Evolutionary conservation across 2,888 invertebrate genomes (phyloP), one percentile per base, ranked within the genome.

Genomic region (Cheilosia vulpina): DNA sequence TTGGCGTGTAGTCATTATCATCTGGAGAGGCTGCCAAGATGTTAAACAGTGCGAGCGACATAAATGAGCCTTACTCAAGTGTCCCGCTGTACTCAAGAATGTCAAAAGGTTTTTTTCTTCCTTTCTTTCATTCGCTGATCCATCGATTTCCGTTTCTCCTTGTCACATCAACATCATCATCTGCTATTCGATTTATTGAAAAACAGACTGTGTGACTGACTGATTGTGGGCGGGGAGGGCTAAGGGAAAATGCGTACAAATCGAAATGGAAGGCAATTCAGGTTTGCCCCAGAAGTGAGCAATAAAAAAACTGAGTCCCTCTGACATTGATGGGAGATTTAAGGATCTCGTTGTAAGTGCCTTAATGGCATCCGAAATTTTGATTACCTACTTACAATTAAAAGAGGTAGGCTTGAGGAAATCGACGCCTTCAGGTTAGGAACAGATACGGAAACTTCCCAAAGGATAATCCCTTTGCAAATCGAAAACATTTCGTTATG

Each of bases 81-180:
- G 60, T 65, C 71, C 75, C 52, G 27, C 65, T 45, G 52, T 58
- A 83, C 83, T 75, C 53, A 79, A 41, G 65, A 71, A 60, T 66
- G 79, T 79, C 75, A 66, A 75, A 66, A 50, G 75, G 69, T 50
- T 21, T 24, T 62, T 55, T 62, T 43, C 2, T 58, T 63, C 47
- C 21, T 53, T 71, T 24, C 13, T 63, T 69, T 68, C 1, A 9
- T 65, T 21, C 7, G 19, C 24, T 60, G 50, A 50, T 17, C 21
- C 66, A 83, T 84, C 73, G 83, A 84, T 84, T 84, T 84, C 69
- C 45, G 38, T 50, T 69, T 68, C 15, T 75, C 52, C 53, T 43
- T 71, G 65, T 66, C 69, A 79, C 84, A 71, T 79, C 63, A 69
- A 84, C 60, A 84, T 52, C 71, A 84, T 80, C 80, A 84, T 80